Evolutionary conservation across 2,113 vertebrate species (phyloP).

Genomic region (Cisticola juncidis): DNA sequence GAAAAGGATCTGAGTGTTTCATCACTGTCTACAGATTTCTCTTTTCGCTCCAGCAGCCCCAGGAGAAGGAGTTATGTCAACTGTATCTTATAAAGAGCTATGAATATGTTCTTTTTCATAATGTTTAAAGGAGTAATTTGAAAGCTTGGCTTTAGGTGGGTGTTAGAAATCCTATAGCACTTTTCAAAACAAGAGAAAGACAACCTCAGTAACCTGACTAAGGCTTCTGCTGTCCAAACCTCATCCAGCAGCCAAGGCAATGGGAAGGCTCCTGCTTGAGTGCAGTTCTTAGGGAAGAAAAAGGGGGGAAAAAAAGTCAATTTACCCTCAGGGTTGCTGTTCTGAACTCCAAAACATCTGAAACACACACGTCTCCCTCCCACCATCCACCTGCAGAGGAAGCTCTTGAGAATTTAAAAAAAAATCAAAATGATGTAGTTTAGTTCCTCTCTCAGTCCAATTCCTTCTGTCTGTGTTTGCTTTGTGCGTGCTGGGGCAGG

Average conservation of each 20-base stretch:
- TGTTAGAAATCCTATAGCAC: conserved; percentile 58
- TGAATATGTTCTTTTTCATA: conserved; percentile 35
- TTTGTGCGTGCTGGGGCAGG: neutral
- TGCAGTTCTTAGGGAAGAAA: neutral
- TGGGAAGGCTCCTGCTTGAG: neutral
- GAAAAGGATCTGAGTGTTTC: neutral
- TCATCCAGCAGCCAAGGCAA: conserved; percentile 15
- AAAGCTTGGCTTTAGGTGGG: conserved; percentile 43
- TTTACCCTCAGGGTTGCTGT: conserved; percentile 42
- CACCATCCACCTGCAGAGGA: conserved; percentile 31
- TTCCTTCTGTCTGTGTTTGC: neutral
- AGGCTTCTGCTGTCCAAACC: conserved; percentile 20
- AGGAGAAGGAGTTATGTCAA: conserved; percentile 45
- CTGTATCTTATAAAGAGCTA: conserved; percentile 20
- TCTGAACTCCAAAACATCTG: conserved; percentile 38
- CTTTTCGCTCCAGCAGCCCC: neutral
- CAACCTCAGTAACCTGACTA: conserved; percentile 49
- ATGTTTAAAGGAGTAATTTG: conserved; percentile 44
- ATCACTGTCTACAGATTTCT: neutral
- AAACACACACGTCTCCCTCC: conserved; percentile 21
- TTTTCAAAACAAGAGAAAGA: conserved; percentile 56
- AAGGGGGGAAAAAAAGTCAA: neutral
- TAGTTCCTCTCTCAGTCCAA: neutral
- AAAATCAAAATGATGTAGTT: neutral
- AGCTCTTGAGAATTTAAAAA: conserved; percentile 28